A percentile compares a stretch with the other conserved stretches of the same genome.
Conservation (phyloP, 2,797 vertebrate species). For the Chaunax sp. region DNA sequence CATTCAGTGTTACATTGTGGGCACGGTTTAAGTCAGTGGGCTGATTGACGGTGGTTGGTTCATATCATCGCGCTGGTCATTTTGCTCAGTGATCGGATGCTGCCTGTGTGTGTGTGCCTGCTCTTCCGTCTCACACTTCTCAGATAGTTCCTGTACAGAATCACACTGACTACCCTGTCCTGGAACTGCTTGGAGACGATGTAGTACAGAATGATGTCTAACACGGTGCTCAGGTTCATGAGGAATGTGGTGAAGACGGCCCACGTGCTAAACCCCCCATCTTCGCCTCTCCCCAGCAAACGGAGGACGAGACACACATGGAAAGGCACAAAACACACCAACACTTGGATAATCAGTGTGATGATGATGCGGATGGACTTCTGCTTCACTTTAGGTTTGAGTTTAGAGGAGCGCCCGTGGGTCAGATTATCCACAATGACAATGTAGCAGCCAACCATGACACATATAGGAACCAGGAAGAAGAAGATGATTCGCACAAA, state of each 20-base stretch:
- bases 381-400: conserved; percentile 96
- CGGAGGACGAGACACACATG: conserved; percentile 89
- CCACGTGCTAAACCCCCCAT: conserved; percentile 84
- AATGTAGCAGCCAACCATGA: conserved; percentile 94
- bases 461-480: conserved; percentile 91
- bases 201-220: conserved; percentile 96
- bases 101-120: conserved; percentile 86
- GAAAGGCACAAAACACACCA: conserved; percentile 95
- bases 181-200: conserved; percentile 99
- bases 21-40: neutral
- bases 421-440: conserved; percentile 93
- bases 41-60: conserved; percentile 44
- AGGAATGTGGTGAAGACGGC: conserved; percentile 93
- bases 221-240: conserved; percentile 95
- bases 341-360: conserved; percentile 91
- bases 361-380: conserved; percentile 96
- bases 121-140: conserved; percentile 95
- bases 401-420: conserved; percentile 90
- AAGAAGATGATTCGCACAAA: conserved; percentile 90
- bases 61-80: conserved; percentile 92
- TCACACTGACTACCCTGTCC: conserved; percentile 95
- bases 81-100: conserved; percentile 92
- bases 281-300: conserved; percentile 75
- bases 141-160: conserved; percentile 95
- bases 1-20: conserved; percentile 47